phyloP scores from a whole-genome alignment of 2,888 invertebrate species.

The Arctia plantaginis region DNA sequence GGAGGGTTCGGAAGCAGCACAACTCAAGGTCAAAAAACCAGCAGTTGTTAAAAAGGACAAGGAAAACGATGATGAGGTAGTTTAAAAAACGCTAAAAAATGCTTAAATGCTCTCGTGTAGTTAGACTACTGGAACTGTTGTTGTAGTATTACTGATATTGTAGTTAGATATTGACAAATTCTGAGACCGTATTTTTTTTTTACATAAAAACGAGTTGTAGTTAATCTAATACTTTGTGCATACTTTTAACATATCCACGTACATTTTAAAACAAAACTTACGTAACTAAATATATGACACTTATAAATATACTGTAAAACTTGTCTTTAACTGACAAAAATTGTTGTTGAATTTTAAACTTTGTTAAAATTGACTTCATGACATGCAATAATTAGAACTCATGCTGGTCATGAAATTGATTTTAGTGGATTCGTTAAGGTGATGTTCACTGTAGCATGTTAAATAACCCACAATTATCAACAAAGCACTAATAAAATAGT shows the following conservation, averaged over 20 bases:
- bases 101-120: constrained; percentile 45
- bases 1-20: constrained; percentile 81
- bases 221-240: constrained; percentile 58
- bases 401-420: not conserved
- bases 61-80: constrained; percentile 76
- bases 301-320: no score
- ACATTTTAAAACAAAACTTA: not conserved
- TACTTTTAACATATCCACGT: constrained; percentile 39
- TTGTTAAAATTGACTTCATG: not conserved
- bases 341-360: not conserved
- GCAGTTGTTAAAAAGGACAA: constrained; percentile 77
- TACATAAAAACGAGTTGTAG: constrained; percentile 61
- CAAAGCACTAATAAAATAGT: constrained; percentile 65
- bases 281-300: not conserved
- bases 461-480: constrained; percentile 34
- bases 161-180: constrained; percentile 41
- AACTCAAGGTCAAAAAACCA: constrained; percentile 83
- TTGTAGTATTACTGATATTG: constrained; percentile 42
- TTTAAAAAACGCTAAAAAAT: constrained; percentile 42
- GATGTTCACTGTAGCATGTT: constrained; percentile 49
- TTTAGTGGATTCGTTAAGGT: constrained; percentile 25
- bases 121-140: constrained; percentile 50
- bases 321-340: not conserved
- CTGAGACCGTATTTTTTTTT: no score
- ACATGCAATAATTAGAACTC: not conserved